Evolutionary conservation across 2,888 invertebrate species (phyloP).

Genomic region (Dryomyza anilis): DNA sequence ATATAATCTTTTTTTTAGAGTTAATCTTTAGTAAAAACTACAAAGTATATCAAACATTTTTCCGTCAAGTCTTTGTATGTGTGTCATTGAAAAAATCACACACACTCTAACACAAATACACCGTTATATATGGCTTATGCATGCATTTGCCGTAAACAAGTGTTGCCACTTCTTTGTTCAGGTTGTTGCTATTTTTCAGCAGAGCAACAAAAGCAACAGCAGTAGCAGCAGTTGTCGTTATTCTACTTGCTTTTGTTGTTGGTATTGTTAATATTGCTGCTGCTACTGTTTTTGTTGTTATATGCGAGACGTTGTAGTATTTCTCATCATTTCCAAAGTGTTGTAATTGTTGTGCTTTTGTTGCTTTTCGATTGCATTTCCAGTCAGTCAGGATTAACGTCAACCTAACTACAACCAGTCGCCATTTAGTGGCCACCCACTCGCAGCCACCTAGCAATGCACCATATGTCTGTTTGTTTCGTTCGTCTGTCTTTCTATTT

Average conservation of each 20-base stretch:
- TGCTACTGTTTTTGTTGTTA: neutral
- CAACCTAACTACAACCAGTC: neutral
- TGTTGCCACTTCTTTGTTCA: conserved; percentile 7
- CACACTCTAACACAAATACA: neutral
- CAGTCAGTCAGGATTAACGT: neutral
- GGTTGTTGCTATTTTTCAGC: no score
- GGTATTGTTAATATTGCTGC: neutral
- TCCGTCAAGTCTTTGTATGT: neutral
- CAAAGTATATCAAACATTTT: neutral
- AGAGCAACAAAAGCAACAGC: no score
- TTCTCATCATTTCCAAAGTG: neutral
- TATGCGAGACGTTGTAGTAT: neutral
- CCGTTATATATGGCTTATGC: neutral
- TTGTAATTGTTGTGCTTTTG: neutral
- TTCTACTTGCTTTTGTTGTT: neutral
- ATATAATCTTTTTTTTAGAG: no score
- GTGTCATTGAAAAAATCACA: neutral
- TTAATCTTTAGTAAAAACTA: no score
- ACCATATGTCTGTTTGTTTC: no score
- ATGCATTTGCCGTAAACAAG: conserved; percentile 8
- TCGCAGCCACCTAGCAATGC: neutral
- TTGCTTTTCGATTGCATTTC: neutral
- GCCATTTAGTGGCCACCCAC: neutral
- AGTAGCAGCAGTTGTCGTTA: neutral
- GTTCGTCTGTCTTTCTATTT: neutral